phyloP scores from a whole-genome alignment of 2,113 vertebrate species.

The Prietella phreatophila region DNA sequence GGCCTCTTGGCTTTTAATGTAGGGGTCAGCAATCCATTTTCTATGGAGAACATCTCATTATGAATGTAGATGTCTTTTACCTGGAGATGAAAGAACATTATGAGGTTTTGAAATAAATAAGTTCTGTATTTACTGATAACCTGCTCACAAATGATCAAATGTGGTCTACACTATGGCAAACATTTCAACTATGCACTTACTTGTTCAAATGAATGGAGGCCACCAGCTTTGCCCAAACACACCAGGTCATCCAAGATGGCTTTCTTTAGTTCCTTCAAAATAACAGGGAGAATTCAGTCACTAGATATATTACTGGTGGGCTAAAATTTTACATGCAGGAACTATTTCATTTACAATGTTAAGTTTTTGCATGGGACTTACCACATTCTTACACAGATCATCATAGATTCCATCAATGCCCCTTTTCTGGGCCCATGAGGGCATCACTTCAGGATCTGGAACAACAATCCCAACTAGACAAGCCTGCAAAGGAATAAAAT shows the following conservation, averaged over 20 bases:
- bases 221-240: conserved; percentile 86
- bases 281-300: background rate
- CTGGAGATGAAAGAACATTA: conserved; percentile 65
- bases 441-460: conserved; percentile 89
- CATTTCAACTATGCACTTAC: conserved; percentile 62
- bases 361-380: conserved; percentile 57
- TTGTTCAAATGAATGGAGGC: conserved; percentile 97
- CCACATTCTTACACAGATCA: conserved; percentile 87
- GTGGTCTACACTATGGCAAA: background rate
- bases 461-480: conserved; percentile 95
- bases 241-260: conserved; percentile 94
- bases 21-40: conserved; percentile 94
- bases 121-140: background rate
- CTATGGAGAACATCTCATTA: conserved; percentile 90
- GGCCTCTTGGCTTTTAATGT: conserved; percentile 94
- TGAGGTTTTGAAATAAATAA: background rate
- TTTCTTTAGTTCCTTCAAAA: conserved; percentile 81
- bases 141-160: background rate
- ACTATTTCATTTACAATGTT: background rate
- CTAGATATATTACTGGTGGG: background rate
- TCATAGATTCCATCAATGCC: conserved; percentile 82
- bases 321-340: background rate
- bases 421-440: conserved; percentile 89
- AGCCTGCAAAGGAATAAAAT: conserved; percentile 70
- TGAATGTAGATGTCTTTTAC: conserved; percentile 96